phyloP scores from a whole-genome alignment of 2,888 invertebrate species.

The Synergus gifuensis region DNA sequence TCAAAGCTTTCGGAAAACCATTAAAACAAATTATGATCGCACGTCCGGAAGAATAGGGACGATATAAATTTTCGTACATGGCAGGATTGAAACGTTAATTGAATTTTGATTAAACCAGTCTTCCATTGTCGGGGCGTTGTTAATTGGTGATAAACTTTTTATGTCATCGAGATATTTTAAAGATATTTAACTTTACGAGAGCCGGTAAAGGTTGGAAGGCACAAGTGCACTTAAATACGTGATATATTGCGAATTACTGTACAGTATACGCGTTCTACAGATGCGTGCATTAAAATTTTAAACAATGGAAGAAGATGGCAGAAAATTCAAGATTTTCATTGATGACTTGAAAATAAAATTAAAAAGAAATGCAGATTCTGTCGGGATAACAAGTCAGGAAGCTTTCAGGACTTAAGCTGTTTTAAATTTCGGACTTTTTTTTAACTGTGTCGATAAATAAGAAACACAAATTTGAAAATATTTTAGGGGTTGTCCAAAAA shows the following conservation, averaged over 20 bases:
- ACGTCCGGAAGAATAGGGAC: neutral
- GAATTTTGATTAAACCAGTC: slow-evolving; percentile 15
- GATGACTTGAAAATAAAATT: too few relatives aligned
- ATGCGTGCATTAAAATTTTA: too few relatives aligned
- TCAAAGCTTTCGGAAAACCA: too few relatives aligned
- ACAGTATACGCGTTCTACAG: slow-evolving; percentile 11
- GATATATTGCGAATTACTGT: slow-evolving; percentile 46
- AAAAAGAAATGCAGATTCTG: too few relatives aligned
- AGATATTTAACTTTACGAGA: slow-evolving; percentile 41
- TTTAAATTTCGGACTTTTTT: too few relatives aligned
- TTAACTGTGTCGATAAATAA: too few relatives aligned
- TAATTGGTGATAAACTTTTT: slow-evolving; percentile 13
- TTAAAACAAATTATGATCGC: neutral
- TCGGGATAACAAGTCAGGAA: too few relatives aligned
- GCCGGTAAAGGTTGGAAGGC: slow-evolving; percentile 46
- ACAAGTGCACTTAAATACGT: slow-evolving; percentile 51
- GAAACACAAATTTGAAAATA: too few relatives aligned
- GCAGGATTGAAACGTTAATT: slow-evolving; percentile 30
- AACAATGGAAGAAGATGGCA: too few relatives aligned
- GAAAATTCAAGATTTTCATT: too few relatives aligned
- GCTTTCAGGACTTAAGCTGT: too few relatives aligned
- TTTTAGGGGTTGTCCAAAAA: too few relatives aligned
- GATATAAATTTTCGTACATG: neutral
- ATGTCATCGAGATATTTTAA: slow-evolving; percentile 14
- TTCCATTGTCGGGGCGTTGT: slow-evolving; percentile 6